phyloP scores from a whole-genome alignment of 2,113 vertebrate species.

The Gnathonemus echidnorhynchus region DNA sequence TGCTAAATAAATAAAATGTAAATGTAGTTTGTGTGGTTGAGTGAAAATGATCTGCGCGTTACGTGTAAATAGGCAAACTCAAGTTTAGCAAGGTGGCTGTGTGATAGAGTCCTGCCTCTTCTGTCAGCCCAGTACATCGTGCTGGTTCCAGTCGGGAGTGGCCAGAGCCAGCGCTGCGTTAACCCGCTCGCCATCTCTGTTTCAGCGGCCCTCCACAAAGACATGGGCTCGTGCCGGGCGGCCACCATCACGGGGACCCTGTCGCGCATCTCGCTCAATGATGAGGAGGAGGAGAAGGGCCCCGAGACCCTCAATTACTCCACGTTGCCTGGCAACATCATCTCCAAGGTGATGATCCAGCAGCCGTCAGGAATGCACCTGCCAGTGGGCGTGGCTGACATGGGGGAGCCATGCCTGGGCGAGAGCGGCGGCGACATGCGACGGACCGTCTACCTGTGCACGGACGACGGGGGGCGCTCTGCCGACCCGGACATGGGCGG shows the following conservation, averaged over 20 bases:
- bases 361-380: conserved; percentile 87
- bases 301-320: conserved; percentile 92
- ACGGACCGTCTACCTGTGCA: conserved; percentile 92
- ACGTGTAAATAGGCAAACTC: not conserved
- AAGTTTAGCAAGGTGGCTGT: not conserved
- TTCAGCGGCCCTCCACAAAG: conserved; percentile 88
- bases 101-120: not conserved
- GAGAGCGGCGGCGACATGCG: conserved; percentile 77
- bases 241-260: conserved; percentile 94
- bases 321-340: conserved; percentile 93
- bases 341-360: conserved; percentile 98
- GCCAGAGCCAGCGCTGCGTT: not conserved
- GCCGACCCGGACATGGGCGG: conserved; percentile 82
- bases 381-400: conserved; percentile 83
- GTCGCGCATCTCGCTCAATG: conserved; percentile 93
- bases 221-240: conserved; percentile 90
- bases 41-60: not conserved
- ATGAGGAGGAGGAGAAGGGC: conserved; percentile 88
- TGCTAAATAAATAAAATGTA: not conserved
- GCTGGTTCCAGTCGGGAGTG: not conserved
- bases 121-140: not conserved
- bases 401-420: conserved; percentile 80
- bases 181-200: conserved; percentile 39
- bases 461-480: conserved; percentile 84
- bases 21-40: not conserved